These are phyloP conservation scores for Amphipyra berbera DNA, from an alignment of 2,888 invertebrate species.

Conservation along the genomic window DNA sequence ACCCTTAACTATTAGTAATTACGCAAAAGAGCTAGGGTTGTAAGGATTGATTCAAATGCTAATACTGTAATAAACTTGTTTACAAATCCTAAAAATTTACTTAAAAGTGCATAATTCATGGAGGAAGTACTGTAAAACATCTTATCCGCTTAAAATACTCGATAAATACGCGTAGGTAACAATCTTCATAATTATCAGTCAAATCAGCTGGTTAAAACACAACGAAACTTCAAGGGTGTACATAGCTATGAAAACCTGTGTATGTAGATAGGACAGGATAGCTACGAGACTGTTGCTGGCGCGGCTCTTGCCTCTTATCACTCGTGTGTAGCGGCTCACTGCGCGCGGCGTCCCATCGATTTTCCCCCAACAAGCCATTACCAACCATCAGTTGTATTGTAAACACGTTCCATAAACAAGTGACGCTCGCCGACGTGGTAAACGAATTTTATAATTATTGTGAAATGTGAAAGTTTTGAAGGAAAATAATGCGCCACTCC, in stretches of 20 bases:
- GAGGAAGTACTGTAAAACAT: background rate
- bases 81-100: background rate
- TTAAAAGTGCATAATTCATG: background rate
- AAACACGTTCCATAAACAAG: conserved; percentile 80
- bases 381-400: conserved; percentile 78
- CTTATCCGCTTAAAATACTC: background rate
- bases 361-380: conserved; percentile 85
- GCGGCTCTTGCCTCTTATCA: conserved; percentile 77
- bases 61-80: no score
- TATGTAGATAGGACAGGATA: conserved; percentile 54
- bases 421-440: conserved; percentile 55
- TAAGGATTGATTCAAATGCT: no score
- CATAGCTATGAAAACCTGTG: conserved; percentile 49
- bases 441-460: conserved; percentile 57
- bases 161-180: conserved; percentile 2
- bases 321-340: conserved; percentile 73
- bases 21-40: no score
- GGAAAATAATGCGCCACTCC: conserved; percentile 78
- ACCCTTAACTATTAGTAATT: no score
- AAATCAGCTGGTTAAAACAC: conserved; percentile 40
- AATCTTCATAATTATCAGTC: conserved; percentile 1
- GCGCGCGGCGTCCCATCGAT: conserved; percentile 87
- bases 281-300: conserved; percentile 57
- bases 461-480: conserved; percentile 75
- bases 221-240: conserved; percentile 32